Conservation (phyloP, 2,797 vertebrate species). For the Microcaecilia unicolor region DNA sequence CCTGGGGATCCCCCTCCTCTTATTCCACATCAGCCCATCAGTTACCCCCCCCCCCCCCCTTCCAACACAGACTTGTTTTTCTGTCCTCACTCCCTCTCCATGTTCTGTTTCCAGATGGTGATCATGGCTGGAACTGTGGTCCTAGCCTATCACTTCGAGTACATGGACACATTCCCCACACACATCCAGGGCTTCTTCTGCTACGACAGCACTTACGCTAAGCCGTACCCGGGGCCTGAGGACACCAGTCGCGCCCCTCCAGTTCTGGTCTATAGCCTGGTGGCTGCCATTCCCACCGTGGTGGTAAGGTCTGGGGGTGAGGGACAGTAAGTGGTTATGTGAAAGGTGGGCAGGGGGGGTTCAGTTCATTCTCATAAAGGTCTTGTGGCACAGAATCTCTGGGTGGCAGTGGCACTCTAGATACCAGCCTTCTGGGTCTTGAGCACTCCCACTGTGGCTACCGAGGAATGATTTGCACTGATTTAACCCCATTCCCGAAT, state of each 20-base stretch:
- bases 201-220: conserved; percentile 76
- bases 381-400: too few species aligned
- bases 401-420: too few species aligned
- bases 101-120: conserved; percentile 58
- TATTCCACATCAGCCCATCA: not conserved
- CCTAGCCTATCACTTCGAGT: conserved; percentile 86
- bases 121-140: conserved; percentile 82
- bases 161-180: conserved; percentile 85
- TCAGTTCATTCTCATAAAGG: too few species aligned
- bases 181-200: conserved; percentile 89
- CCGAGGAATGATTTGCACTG: not conserved
- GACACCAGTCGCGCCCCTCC: conserved; percentile 77
- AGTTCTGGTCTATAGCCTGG: conserved; percentile 78
- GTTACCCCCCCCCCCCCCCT: conserved; percentile 72
- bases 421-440: too few species aligned
- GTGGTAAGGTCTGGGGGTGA: conserved; percentile 57
- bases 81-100: not conserved
- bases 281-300: conserved; percentile 77
- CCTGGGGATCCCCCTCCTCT: not conserved
- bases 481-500: not conserved
- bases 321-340: not conserved
- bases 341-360: not conserved
- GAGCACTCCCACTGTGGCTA: not conserved
- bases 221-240: conserved; percentile 80
- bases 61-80: too few species aligned